These are phyloP conservation scores for Mastomys coucha DNA, from an alignment of 2,113 vertebrate species.

Conservation along the genomic window DNA sequence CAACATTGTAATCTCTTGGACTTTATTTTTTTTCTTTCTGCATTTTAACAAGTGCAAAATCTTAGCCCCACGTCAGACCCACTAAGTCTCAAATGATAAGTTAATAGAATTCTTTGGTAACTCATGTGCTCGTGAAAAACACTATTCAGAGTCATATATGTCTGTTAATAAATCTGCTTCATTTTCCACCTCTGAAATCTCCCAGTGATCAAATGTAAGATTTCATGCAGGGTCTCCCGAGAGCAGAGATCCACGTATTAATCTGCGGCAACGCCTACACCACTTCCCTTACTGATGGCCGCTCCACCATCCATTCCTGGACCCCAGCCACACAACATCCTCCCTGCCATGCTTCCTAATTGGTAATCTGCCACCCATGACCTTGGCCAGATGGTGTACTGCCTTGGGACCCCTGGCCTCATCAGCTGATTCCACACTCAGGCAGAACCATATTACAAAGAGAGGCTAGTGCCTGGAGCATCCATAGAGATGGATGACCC, in stretches of 20 bases:
- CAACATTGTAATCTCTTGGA: not conserved
- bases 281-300: slow-evolving; percentile 70
- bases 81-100: slow-evolving; percentile 5
- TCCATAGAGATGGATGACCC: slow-evolving; percentile 72
- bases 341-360: slow-evolving; percentile 81
- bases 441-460: slow-evolving; percentile 74
- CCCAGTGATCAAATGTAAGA: slow-evolving; percentile 63
- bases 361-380: slow-evolving; percentile 83
- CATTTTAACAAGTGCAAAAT: slow-evolving; percentile 17
- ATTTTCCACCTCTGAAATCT: slow-evolving; percentile 52
- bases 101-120: slow-evolving; percentile 33
- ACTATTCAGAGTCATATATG: not conserved
- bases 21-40: not conserved
- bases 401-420: slow-evolving; percentile 81
- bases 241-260: slow-evolving; percentile 73
- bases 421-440: slow-evolving; percentile 78
- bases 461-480: slow-evolving; percentile 46
- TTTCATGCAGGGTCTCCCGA: slow-evolving; percentile 67
- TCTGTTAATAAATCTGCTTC: slow-evolving; percentile 57
- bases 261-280: slow-evolving; percentile 76
- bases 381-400: slow-evolving; percentile 79
- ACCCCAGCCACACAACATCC: slow-evolving; percentile 75
- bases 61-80: not conserved
- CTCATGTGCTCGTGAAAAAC: not conserved
- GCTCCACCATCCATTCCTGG: slow-evolving; percentile 77